phyloP scores from a whole-genome alignment of 2,888 invertebrate species.

The Iphiclides podalirius region DNA sequence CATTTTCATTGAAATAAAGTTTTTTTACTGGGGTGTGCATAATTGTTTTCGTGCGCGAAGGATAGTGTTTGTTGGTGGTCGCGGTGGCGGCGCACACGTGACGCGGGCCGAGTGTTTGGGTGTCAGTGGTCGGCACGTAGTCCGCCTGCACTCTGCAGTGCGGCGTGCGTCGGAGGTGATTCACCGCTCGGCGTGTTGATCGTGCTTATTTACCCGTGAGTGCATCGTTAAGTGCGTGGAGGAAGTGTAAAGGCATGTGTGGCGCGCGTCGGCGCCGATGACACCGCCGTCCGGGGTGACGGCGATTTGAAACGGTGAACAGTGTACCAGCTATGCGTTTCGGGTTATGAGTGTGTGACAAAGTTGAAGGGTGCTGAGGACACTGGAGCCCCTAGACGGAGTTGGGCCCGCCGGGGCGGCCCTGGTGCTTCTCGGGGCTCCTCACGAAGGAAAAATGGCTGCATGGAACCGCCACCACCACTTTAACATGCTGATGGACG shows the following conservation, averaged over 20 bases:
- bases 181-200: conserved; percentile 71
- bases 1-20: conserved; percentile 52
- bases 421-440: conserved; percentile 80
- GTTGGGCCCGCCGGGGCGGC: conserved; percentile 81
- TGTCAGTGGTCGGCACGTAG: conserved; percentile 60
- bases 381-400: conserved; percentile 83
- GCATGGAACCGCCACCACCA: conserved; percentile 88
- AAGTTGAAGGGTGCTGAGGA: conserved; percentile 76
- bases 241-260: conserved; percentile 76
- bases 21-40: conserved; percentile 52
- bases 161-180: conserved; percentile 66
- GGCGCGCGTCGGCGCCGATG: conserved; percentile 70
- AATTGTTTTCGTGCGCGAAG: conserved; percentile 54
- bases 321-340: conserved; percentile 70
- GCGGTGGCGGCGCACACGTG: conserved; percentile 65
- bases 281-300: conserved; percentile 65
- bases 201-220: conserved; percentile 76
- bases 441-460: conserved; percentile 83
- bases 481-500: conserved; percentile 85
- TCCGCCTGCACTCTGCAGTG: conserved; percentile 57
- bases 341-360: conserved; percentile 79
- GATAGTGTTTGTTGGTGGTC: conserved; percentile 49
- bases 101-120: conserved; percentile 69
- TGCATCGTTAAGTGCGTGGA: conserved; percentile 70
- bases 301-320: conserved; percentile 65